phyloP scores from a whole-genome alignment of 2,113 vertebrate genomes.

The Pithys albifrons region DNA sequence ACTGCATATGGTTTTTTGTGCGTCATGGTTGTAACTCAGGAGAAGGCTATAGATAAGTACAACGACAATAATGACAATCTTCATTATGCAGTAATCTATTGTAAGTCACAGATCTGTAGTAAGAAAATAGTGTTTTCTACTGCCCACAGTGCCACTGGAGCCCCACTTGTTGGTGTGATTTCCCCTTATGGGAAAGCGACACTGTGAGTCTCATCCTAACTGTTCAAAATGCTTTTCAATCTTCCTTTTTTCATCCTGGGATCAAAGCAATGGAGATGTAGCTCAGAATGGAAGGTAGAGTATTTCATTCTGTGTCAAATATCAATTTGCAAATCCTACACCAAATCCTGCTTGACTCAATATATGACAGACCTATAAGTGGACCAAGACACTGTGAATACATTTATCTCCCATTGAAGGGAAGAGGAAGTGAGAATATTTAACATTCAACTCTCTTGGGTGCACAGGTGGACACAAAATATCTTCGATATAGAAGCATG shows the following conservation, averaged over 20 bases:
- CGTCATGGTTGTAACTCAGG: background rate
- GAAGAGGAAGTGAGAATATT: background rate
- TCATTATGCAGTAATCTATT: background rate
- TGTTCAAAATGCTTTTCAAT: background rate
- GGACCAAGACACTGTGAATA: background rate
- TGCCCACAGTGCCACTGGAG: background rate
- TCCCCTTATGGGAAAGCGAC: background rate
- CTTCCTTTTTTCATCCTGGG: background rate
- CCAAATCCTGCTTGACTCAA: background rate
- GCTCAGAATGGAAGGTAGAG: background rate
- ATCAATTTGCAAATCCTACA: background rate
- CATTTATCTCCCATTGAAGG: background rate
- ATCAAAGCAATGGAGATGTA: background rate
- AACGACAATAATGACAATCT: background rate
- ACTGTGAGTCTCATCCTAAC: fast-evolving
- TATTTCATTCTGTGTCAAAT: background rate
- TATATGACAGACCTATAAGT: background rate
- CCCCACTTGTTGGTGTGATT: background rate
- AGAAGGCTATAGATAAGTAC: background rate
- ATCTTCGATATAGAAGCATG: background rate
- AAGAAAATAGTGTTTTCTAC: background rate
- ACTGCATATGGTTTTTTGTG: background rate
- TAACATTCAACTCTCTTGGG: background rate
- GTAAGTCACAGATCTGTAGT: background rate
- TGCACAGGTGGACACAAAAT: background rate